These are phyloP conservation scores for Microcebus griseorufus DNA, from an alignment of 2,113 vertebrate genomes.

Conservation along the genomic window DNA sequence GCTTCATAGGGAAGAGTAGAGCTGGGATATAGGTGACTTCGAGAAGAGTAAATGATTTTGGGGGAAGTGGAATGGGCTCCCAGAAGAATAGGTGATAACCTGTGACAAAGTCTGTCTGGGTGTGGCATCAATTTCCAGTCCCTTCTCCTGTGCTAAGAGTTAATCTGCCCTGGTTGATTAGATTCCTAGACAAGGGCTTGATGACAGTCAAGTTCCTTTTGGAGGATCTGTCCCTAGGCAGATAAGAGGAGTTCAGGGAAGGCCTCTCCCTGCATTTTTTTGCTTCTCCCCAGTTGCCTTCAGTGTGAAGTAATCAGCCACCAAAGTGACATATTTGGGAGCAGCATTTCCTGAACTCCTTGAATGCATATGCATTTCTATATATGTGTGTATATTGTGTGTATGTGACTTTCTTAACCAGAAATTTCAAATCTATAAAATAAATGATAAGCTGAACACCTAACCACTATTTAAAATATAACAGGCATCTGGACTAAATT, in stretches of 20 bases:
- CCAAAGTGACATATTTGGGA: not conserved
- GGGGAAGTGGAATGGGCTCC: too few species aligned
- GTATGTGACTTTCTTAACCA: not conserved
- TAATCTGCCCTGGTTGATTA: not conserved
- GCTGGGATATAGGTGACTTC: too few species aligned
- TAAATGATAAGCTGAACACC: not conserved
- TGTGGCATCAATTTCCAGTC: not conserved
- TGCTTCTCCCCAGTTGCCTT: not conserved
- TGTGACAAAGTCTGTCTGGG: not conserved
- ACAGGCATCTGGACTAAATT: slow-evolving; percentile 33
- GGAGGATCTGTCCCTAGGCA: not conserved
- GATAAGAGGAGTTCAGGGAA: not conserved
- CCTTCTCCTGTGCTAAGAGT: not conserved
- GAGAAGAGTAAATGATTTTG: too few species aligned
- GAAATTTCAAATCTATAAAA: slow-evolving; percentile 8
- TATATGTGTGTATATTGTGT: not conserved
- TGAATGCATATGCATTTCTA: not conserved
- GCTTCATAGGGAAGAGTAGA: not conserved
- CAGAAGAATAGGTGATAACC: too few species aligned
- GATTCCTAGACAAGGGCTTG: not conserved
- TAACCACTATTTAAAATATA: not conserved
- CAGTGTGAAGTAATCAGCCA: not conserved
- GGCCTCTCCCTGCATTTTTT: too few species aligned
- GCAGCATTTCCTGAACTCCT: not conserved
- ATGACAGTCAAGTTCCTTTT: not conserved